phyloP scores from a whole-genome alignment of 2,888 invertebrate species.

The Parasteatoda lunata region DNA sequence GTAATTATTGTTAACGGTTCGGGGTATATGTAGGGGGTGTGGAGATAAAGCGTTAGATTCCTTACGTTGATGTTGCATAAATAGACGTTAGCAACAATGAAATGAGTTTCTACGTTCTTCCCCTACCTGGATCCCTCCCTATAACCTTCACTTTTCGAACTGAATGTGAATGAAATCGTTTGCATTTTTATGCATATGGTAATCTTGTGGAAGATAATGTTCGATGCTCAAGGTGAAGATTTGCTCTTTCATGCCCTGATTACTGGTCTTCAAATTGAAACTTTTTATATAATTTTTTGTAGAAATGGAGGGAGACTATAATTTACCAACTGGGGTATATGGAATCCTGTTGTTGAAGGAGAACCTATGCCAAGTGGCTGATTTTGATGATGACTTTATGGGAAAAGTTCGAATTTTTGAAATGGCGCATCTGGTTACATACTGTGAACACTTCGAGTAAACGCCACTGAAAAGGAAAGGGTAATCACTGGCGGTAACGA shows the following conservation, averaged over 20 bases:
- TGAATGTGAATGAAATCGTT: background rate
- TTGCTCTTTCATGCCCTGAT: too few relatives aligned
- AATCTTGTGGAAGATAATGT: background rate
- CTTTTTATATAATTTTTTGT: too few relatives aligned
- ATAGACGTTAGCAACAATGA: conserved; percentile 3
- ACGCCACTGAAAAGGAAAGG: too few relatives aligned
- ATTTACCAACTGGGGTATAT: too few relatives aligned
- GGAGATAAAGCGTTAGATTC: background rate
- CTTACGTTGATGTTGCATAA: background rate
- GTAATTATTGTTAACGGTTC: conserved; percentile 24
- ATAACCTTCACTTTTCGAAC: conserved; percentile 1
- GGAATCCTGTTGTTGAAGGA: too few relatives aligned
- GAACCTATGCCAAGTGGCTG: too few relatives aligned
- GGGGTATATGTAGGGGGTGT: background rate
- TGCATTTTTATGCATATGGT: background rate
- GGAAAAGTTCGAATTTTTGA: background rate
- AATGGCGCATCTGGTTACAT: background rate
- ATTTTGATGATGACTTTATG: too few relatives aligned
- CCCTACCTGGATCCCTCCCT: background rate
- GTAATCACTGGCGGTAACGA: too few relatives aligned
- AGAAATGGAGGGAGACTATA: too few relatives aligned
- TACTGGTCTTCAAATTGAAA: too few relatives aligned
- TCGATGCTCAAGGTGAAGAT: too few relatives aligned
- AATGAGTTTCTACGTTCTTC: background rate
- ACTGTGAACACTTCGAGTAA: background rate